phyloP scores from a whole-genome alignment of 2,113 vertebrate species.

The Sinocyclocheilus grahami region DNA sequence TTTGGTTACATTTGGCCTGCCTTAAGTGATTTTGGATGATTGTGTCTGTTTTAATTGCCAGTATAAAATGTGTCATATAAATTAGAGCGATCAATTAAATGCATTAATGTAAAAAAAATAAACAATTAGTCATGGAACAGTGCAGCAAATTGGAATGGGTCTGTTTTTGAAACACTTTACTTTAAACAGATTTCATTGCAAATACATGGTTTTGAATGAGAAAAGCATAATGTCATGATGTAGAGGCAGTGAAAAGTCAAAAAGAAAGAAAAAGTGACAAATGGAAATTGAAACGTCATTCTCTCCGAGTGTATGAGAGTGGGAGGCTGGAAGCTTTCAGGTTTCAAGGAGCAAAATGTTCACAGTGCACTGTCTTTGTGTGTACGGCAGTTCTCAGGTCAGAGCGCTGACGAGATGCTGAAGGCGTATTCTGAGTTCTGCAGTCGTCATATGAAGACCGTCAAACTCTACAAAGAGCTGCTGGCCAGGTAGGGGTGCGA shows the following conservation, averaged over 20 bases:
- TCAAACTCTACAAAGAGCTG: slow-evolving; percentile 92
- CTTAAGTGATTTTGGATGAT: not conserved
- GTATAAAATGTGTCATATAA: not conserved
- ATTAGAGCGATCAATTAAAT: too few species aligned
- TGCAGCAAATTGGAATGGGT: not conserved
- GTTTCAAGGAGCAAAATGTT: slow-evolving; percentile 27
- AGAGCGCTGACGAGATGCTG: slow-evolving; percentile 83
- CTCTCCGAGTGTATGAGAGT: slow-evolving; percentile 18
- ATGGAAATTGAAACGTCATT: slow-evolving; percentile 9
- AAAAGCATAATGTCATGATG: not conserved
- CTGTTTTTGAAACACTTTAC: not conserved
- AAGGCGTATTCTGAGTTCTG: slow-evolving; percentile 90
- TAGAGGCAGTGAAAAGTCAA: not conserved
- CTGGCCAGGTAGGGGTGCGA: too few species aligned
- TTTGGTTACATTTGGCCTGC: not conserved
- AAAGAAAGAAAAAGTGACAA: not conserved
- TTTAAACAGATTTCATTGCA: not conserved
- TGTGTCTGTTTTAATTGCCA: not conserved
- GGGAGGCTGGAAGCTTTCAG: slow-evolving; percentile 21
- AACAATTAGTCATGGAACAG: not conserved
- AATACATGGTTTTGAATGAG: not conserved
- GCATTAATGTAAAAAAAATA: not conserved
- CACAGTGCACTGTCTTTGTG: slow-evolving; percentile 21
- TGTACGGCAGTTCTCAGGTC: slow-evolving; percentile 83
- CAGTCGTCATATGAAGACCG: slow-evolving; percentile 86